Evolutionary conservation across 2,888 invertebrate genomes (phyloP), one percentile per base, ranked within the genome.

Genomic region (Volucella zonaria): DNA sequence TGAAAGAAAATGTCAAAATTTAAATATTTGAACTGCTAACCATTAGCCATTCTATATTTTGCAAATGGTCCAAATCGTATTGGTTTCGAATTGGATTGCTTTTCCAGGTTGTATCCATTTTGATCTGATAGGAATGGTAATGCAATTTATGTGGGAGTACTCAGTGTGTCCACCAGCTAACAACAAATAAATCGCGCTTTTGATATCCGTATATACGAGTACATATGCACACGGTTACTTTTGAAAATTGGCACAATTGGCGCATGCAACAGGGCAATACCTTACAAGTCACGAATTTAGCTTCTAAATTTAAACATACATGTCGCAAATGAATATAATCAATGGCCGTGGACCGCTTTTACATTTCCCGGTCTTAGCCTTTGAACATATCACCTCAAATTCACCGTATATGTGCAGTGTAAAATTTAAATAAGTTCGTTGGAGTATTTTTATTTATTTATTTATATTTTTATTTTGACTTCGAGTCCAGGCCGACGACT

Each of bases 231-330:
- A 31, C 31, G 6, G 3, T 31, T 31, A 31, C 31, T 31, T 31
- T 31, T 31, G 6, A 31, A 31, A 23, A 23, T 23, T 31, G 23
- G 0, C 23, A 62, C 15, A 61, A 79, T 54, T 52, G 14, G 61
- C 54, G 45, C 4, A 54, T n/a, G 31, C 8, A 61, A 54, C 18
- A 51, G 59, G 51, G 42, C 54, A 10, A 52, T 73, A 64, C 52
- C 18, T 64, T 45, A 58, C 70, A 75, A 82, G 79, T 82, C 82
- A 82, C 79, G 79, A 82, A 49, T 64, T 70, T 49, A 15, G 31
- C 42, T 79, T 31, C 45, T 54, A 66, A 75, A 58, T 64, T 70
- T 51, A 74, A 74, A 66, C n/a, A 62, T 62, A 45, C 59, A 49
- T 71, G 61, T 68, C 61, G 8, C 59, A 61, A 38, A 43, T 51